Evolutionary conservation across 2,888 invertebrate genomes (phyloP).

Genomic region (Troides oblongomaculatus): DNA sequence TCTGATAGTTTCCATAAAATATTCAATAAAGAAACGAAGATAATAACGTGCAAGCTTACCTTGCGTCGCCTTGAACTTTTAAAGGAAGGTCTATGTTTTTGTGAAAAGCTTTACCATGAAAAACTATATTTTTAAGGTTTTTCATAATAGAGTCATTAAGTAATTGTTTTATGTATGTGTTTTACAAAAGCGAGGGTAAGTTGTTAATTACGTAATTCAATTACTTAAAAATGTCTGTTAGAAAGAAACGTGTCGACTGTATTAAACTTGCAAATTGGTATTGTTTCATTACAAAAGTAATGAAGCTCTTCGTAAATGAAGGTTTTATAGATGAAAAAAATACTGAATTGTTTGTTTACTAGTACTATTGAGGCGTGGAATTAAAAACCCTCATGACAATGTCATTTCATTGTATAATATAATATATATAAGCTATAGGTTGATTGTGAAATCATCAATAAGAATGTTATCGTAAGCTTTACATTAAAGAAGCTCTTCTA

Average conservation of each 20-base stretch:
- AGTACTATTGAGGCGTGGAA: too few species aligned
- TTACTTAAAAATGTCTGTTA: background rate
- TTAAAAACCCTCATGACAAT: too few species aligned
- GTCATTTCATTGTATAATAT: too few species aligned
- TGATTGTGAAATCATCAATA: too few species aligned
- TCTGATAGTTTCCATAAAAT: background rate
- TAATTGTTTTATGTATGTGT: background rate
- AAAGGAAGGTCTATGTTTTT: background rate
- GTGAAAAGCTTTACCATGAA: background rate
- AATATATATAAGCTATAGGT: too few species aligned
- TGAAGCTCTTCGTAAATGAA: too few species aligned
- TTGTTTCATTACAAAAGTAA: background rate
- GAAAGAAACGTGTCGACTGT: background rate
- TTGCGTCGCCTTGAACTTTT: background rate
- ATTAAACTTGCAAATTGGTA: background rate
- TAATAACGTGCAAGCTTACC: background rate
- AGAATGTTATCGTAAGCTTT: too few species aligned
- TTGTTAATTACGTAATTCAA: background rate
- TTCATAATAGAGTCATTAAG: background rate
- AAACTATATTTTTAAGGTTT: background rate
- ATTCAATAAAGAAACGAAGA: background rate
- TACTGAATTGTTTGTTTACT: too few species aligned
- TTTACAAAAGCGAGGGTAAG: background rate
- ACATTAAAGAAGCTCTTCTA: too few species aligned
- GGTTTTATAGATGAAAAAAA: too few species aligned